These are phyloP conservation scores for Oceanodroma tethys DNA, from an alignment of 2,113 vertebrate species.

Conservation along the genomic window DNA sequence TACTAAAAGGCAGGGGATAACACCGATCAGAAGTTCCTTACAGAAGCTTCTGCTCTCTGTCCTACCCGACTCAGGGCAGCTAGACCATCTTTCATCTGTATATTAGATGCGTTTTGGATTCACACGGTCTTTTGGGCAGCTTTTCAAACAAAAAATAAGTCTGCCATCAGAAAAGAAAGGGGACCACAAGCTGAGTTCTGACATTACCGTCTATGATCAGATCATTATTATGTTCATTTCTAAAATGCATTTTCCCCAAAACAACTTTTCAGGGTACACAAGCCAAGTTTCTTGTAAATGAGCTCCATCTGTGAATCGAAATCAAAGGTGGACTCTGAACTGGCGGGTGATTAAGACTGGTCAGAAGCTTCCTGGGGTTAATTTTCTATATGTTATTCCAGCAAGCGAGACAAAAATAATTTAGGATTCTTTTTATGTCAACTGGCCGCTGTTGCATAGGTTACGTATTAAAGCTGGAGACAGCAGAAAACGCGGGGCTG, in stretches of 20 bases:
- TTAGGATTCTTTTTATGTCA: neutral
- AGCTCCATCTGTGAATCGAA: neutral
- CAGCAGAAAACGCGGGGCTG: neutral
- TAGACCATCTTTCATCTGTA: neutral
- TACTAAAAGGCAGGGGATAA: neutral
- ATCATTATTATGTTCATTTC: neutral
- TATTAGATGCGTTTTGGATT: neutral
- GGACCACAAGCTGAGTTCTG: neutral
- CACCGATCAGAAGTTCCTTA: neutral
- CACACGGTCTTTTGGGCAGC: neutral
- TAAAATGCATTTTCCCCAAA: neutral
- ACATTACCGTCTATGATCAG: neutral
- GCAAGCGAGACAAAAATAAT: neutral
- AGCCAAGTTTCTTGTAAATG: conserved; percentile 24
- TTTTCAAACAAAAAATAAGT: neutral
- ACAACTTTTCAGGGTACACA: neutral
- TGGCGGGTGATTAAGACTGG: neutral
- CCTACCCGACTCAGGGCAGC: neutral
- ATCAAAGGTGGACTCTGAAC: neutral
- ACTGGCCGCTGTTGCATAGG: neutral
- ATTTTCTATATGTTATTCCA: neutral
- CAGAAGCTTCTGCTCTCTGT: neutral
- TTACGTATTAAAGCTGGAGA: neutral
- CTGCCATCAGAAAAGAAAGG: neutral
- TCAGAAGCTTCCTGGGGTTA: neutral